Base-by-base conservation (phyloP, 2,888 invertebrate genomes). In the Andrena fulva region DNA sequence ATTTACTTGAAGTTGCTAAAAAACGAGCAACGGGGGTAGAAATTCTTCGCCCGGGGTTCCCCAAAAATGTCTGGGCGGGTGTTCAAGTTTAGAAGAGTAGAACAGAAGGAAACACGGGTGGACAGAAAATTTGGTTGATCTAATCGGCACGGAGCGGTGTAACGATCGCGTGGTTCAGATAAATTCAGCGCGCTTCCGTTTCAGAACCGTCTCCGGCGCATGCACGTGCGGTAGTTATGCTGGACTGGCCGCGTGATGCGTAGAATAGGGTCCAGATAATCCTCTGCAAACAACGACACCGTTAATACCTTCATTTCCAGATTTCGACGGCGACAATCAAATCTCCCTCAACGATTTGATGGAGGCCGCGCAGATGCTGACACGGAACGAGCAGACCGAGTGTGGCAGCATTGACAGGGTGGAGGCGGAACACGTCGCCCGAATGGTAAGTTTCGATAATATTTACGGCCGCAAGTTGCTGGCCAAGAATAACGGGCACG, bases 241-340 rank as follows among this genome's bases (percentile, higher is more conserved):
- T 4, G 2, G 29, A 42, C 42, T 7, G 60, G 12, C 54, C 0
- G 24, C 4, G 8, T 42, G 63, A 67, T 48, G 20, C 16, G 35
- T 24, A 10, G 31, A 31, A 63, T 60, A 48, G n/a, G n/a, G 60
- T 10, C 10, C 7, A 20, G 74, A 69, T 42, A 72, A 69, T 10
- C 33, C 27, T 56, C n/a, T 16, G 31, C n/a, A 67, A 80, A 74
- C 67, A 75, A 29, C 54, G 48, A 68, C 31, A 27, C 64, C 2
- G 50, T 71, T 78, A 74, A 87, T 77, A n/a, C 75, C 77, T 85
- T 89, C 80, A 74, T 84, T 91, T 91, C 71, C 89, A 96, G 96
- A 96, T 94, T 94, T 96, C 85, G 95, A 96, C 87, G 95, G 95
- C 59, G 96, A 96, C 90, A 95, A 95, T 86, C 95, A 95, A 91